Base-by-base conservation (phyloP, 2,888 invertebrate genomes). In the Trypoxylon attenuatum region DNA sequence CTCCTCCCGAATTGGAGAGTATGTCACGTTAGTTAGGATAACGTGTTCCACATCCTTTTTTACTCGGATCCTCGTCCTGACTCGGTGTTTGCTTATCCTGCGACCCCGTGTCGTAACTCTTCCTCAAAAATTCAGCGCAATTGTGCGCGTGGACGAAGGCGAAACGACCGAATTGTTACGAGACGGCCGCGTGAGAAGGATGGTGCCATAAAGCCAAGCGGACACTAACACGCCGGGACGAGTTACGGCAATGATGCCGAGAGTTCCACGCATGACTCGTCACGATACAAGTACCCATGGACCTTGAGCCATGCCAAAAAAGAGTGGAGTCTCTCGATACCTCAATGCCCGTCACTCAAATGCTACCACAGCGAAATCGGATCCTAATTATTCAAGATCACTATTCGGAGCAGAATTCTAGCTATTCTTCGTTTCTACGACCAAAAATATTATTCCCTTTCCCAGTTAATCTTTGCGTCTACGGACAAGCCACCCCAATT, bases 181-280 rank as follows among this genome's bases (percentile, higher is more conserved):
- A 57, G 39, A 41, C 18, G 23, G 18, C 52, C 21, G 47, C 43
- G 70, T 60, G 64, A 63, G 71, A 69, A 72, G 64, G 77, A 70
- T 72, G 69, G 53, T 65, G 69, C 52, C 74, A 69, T 67, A 77
- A 76, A 76, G 74, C 64, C 66, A 41, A 46, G 42, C 59, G 69
- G 56, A 71, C 75, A 69, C 63, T 33, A 77, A 71, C 75, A 54
- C 71, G 64, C 69, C 72, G 69, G 53, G 77, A 76, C 77, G 67
- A 73, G 77, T 76, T 76, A 77, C 67, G 76, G 76, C 76, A 67
- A 75, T 66, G 64, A 71, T 71, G 74, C 69, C 62, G 56, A 66
- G 69, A 74, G 71, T 77, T 74, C 77, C 69, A 72, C 72, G 77
- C 77, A 75, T 77, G 77, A 76, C 76, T 76, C 76, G 76, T 58